Conservation (phyloP, 2,888 invertebrate species). For the Mimumesa dahlbomi region DNA sequence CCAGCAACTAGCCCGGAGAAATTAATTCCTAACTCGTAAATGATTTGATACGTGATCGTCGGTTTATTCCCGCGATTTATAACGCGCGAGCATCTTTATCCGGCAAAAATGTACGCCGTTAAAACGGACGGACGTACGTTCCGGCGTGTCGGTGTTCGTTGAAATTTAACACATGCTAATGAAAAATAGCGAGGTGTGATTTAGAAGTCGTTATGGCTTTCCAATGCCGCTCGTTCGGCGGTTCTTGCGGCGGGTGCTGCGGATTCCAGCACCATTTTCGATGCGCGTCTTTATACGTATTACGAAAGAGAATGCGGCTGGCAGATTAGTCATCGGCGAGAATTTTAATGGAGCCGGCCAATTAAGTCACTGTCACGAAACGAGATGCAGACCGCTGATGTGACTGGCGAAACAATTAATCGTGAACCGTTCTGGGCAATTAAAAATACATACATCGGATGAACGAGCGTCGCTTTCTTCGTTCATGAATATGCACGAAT, state of each 20-base stretch:
- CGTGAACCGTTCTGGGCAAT: constrained; percentile 12
- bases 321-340: constrained; percentile 52
- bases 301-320: constrained; percentile 40
- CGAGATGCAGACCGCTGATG: constrained; percentile 35
- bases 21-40: constrained; percentile 28
- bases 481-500: too few relatives aligned
- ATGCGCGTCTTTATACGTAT: constrained; percentile 34
- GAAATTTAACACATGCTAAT: too few relatives aligned
- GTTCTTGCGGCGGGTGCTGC: constrained; percentile 6
- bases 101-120: too few relatives aligned
- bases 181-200: too few relatives aligned
- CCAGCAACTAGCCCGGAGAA: constrained; percentile 1
- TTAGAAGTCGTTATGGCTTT: background rate
- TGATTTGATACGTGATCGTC: constrained; percentile 7
- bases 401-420: constrained; percentile 30
- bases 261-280: constrained; percentile 52
- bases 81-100: too few relatives aligned
- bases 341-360: constrained; percentile 49
- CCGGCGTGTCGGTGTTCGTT: too few relatives aligned
- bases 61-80: constrained; percentile 17
- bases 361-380: constrained; percentile 42
- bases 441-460: constrained; percentile 14
- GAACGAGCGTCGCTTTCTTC: constrained; percentile 11
- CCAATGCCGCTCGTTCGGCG: background rate
- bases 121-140: too few relatives aligned